These are phyloP conservation scores for Onychostruthus taczanowskii DNA, from an alignment of 2,113 vertebrate species.

Conservation along the genomic window DNA sequence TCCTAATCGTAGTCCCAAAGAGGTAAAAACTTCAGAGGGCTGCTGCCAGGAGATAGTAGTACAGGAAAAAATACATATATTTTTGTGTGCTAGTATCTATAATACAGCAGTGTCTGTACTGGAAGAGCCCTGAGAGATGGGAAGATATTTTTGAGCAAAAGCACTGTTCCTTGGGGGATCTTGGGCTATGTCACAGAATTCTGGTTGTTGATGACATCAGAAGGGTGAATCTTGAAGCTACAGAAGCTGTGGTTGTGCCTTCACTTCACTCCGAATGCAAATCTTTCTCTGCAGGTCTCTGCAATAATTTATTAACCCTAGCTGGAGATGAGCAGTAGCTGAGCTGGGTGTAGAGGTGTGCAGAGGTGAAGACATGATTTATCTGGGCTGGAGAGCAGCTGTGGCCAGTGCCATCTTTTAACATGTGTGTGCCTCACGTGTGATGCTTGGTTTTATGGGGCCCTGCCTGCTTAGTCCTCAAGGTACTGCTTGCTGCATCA, in stretches of 20 bases:
- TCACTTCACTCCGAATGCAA: not conserved
- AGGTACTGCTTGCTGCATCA: not conserved
- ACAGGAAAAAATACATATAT: not conserved
- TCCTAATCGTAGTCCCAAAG: not conserved
- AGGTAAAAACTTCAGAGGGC: not conserved
- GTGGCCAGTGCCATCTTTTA: not conserved
- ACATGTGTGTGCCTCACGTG: not conserved
- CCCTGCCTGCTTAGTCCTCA: not conserved
- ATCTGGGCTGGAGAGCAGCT: not conserved
- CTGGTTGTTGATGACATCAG: not conserved
- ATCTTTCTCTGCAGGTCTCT: not conserved
- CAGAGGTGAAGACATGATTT: not conserved
- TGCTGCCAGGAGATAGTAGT: not conserved
- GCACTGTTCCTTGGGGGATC: not conserved
- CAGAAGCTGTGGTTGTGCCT: not conserved
- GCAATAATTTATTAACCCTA: not conserved
- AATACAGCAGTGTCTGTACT: not conserved
- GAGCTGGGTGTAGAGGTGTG: not conserved
- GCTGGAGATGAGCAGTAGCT: not conserved
- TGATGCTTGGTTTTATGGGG: not conserved
- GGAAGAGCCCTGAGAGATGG: not conserved
- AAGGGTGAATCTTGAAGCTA: not conserved
- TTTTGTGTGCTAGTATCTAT: not conserved
- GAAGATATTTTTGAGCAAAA: not conserved
- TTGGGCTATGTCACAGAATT: accelerated